Evolutionary conservation across 2,888 invertebrate genomes (phyloP).

Genomic region (Acrobasis repandana): DNA sequence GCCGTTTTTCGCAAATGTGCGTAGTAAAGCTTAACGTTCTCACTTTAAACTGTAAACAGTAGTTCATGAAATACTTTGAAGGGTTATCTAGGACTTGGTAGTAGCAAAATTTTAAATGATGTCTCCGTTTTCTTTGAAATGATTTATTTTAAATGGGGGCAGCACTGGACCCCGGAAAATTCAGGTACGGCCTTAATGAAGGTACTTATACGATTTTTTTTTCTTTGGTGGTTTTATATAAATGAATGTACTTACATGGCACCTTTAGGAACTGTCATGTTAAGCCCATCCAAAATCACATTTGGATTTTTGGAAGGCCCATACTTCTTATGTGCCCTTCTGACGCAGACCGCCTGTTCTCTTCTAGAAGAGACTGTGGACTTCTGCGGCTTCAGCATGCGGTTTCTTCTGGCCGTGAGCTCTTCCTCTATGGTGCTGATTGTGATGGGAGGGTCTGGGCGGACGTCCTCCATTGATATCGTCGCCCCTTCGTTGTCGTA

Average conservation of each 20-base stretch:
- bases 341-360: conserved; percentile 92
- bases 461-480: conserved; percentile 75
- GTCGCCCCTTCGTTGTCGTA: conserved; percentile 78
- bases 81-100: too few species aligned
- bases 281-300: conserved; percentile 92
- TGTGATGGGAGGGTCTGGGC: conserved; percentile 52
- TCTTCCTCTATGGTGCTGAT: conserved; percentile 64
- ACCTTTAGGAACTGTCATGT: conserved; percentile 96
- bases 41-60: too few species aligned
- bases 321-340: conserved; percentile 92
- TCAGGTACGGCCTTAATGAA: too few species aligned
- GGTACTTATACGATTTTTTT: too few species aligned
- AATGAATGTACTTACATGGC: conserved; percentile 86
- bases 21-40: too few species aligned
- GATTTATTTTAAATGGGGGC: too few species aligned
- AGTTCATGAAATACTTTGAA: too few species aligned
- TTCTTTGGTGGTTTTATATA: too few species aligned
- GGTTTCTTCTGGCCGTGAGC: conserved; percentile 53
- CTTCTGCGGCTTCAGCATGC: conserved; percentile 83
- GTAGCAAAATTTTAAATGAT: too few species aligned
- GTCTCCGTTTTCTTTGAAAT: too few species aligned
- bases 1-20: too few species aligned
- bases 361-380: conserved; percentile 87
- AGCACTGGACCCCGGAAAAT: too few species aligned
- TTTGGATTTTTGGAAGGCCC: conserved; percentile 90